Percentiles rank a stretch among this genome's conserved stretches.
Conservation (phyloP, 2,888 invertebrate species). For the Leptopilina syphax region DNA sequence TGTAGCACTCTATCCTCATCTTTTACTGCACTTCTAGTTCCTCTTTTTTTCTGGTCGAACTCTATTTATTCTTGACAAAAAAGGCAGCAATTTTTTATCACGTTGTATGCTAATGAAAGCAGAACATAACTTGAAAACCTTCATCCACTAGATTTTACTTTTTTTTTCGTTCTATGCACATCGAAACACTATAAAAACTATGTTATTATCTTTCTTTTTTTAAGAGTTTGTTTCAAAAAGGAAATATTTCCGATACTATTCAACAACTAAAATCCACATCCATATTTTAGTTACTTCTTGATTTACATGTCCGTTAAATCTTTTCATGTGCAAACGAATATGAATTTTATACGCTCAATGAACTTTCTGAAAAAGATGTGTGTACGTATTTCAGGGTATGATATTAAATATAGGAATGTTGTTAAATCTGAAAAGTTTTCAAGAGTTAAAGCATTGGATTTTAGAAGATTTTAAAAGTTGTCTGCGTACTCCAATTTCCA, state of each 20-base stretch:
- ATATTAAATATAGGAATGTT: constrained; percentile 2
- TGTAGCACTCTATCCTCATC: constrained; percentile 47
- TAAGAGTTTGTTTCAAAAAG: too few species aligned
- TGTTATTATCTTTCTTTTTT: not conserved
- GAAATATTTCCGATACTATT: too few species aligned
- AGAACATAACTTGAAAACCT: not conserved
- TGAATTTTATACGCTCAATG: not conserved
- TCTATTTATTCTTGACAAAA: constrained; percentile 20
- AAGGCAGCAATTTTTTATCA: constrained; percentile 16
- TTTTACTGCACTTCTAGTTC: constrained; percentile 46
- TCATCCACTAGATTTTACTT: not conserved
- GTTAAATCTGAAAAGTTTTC: not conserved
- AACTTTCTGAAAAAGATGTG: not conserved
- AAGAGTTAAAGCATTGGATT: not conserved
- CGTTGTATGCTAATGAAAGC: not conserved
- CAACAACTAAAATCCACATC: not conserved
- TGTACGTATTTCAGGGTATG: not conserved
- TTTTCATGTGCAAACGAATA: constrained; percentile 9
- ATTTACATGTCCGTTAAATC: constrained; percentile 17
- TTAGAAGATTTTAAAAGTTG: not conserved
- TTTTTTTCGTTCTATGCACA: not conserved
- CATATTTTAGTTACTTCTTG: not conserved
- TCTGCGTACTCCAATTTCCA: not conserved
- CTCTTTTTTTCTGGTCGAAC: constrained; percentile 34
- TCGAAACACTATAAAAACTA: not conserved